Conservation (phyloP, 1,140 invertebrate genomes). For the Antheraea mylitta region DNA sequence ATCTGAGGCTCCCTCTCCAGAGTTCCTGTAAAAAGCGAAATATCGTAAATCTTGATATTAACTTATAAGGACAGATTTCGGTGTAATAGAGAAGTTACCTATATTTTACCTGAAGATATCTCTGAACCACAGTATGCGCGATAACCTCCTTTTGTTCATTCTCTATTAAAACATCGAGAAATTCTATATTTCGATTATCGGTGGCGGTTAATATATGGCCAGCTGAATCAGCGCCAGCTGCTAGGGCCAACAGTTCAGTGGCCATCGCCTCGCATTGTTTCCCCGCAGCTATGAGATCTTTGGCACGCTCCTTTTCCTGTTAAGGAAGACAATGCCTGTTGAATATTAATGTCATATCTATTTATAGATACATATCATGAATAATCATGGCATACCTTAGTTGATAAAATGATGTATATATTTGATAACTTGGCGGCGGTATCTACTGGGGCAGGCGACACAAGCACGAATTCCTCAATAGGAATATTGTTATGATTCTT, state of each 20-base stretch:
- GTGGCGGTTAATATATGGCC: slow-evolving; percentile 94
- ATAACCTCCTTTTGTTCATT: slow-evolving; percentile 99
- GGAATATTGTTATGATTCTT: slow-evolving; percentile 98
- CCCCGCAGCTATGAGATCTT: slow-evolving; percentile 96
- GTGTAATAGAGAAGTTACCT: slow-evolving; percentile 67
- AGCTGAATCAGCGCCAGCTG: slow-evolving; percentile 95
- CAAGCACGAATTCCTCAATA: slow-evolving; percentile 97
- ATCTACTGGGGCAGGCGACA: slow-evolving; percentile 98
- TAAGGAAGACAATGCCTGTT: slow-evolving; percentile 17
- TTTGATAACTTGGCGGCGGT: slow-evolving; percentile 98
- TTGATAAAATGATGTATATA: slow-evolving; percentile 92
- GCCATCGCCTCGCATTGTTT: slow-evolving; percentile 98
- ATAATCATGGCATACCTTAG: slow-evolving; percentile 81
- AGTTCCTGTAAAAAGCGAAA: slow-evolving; percentile 87
- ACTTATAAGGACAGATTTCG: slow-evolving; percentile 28
- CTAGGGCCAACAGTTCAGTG: slow-evolving; percentile 95
- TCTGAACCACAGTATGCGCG: slow-evolving; percentile 92
- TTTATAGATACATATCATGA: neutral
- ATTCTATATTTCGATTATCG: slow-evolving; percentile 94
- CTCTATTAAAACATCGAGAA: slow-evolving; percentile 98
- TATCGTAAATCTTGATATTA: slow-evolving; percentile 12
- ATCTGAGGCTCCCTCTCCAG: slow-evolving; percentile 96
- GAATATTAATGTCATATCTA: slow-evolving; percentile 5
- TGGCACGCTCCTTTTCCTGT: slow-evolving; percentile 97
- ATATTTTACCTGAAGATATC: slow-evolving; percentile 89